These are phyloP conservation scores for Dysidea cf. avara DNA, from an alignment of 37 sponge, comb jelly and placozoan species.

Conservation along the genomic window DNA sequence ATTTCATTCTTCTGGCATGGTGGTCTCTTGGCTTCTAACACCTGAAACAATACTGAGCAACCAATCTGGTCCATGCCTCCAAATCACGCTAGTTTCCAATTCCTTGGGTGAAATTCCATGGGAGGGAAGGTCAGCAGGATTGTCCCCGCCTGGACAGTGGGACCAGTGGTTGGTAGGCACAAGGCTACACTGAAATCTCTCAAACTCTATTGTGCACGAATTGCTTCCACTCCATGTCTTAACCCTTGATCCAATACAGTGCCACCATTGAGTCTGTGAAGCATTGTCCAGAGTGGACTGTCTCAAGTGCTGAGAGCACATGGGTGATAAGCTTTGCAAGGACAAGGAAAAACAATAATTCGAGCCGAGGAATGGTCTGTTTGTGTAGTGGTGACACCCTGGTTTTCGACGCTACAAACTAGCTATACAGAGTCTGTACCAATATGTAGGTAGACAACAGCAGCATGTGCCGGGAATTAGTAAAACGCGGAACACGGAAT, in stretches of 20 bases:
- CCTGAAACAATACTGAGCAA: no score
- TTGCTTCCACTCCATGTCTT: slow-evolving; percentile 20
- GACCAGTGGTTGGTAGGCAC: slow-evolving; percentile 2
- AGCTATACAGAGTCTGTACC: no score
- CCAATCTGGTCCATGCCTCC: slow-evolving; percentile 29
- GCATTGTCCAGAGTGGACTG: not conserved
- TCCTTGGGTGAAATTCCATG: slow-evolving; percentile 16
- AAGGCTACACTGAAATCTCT: slow-evolving; percentile 6
- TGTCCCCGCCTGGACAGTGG: slow-evolving; percentile 11
- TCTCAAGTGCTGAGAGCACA: not conserved
- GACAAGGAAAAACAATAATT: slow-evolving; percentile 22
- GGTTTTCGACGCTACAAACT: no score
- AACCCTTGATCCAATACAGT: slow-evolving; percentile 24
- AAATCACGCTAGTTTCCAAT: not conserved
- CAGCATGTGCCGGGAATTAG: slow-evolving; percentile 40
- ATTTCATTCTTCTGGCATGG: slow-evolving; percentile 27
- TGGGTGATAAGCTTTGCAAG: slow-evolving; percentile 18
- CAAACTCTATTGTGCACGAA: slow-evolving; percentile 29
- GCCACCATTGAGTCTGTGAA: slow-evolving; percentile 30
- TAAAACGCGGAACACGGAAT: no score
- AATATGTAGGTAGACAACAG: slow-evolving; percentile 19
- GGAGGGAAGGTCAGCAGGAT: slow-evolving; percentile 26
- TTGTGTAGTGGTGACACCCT: slow-evolving; percentile 7
- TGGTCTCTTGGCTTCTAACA: no score
- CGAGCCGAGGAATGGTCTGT: slow-evolving; percentile 36